These are phyloP conservation scores for Hirtodrosophila cameraria DNA, from an alignment of 2,888 invertebrate genomes.

Conservation along the genomic window DNA sequence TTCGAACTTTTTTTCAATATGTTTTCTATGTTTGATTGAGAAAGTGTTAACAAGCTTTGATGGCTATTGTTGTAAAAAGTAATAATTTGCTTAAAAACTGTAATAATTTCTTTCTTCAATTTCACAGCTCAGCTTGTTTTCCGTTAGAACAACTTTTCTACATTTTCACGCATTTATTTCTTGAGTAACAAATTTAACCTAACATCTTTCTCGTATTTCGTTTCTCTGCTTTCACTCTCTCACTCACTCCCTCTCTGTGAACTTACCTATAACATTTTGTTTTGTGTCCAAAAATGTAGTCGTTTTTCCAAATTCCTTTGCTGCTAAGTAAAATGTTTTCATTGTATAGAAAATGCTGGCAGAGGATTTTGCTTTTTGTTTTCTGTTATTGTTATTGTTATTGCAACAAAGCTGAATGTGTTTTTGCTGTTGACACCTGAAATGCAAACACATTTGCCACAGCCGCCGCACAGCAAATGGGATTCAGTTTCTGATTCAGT, in stretches of 20 bases:
- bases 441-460: constrained; percentile 75
- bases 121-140: constrained; percentile 7
- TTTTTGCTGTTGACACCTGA: constrained; percentile 77
- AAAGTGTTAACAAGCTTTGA: too few relatives aligned
- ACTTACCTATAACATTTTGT: constrained; percentile 27
- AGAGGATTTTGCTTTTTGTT: constrained; percentile 46
- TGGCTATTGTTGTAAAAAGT: neutral
- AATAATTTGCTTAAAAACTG: neutral
- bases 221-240: too few relatives aligned
- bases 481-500: constrained; percentile 51
- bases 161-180: constrained; percentile 26
- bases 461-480: constrained; percentile 65
- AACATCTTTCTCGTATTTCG: neutral
- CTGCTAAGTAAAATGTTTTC: constrained; percentile 71
- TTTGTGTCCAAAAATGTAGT: constrained; percentile 51
- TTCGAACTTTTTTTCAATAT: too few relatives aligned
- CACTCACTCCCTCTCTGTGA: too few relatives aligned
- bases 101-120: neutral
- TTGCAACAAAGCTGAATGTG: constrained; percentile 75
- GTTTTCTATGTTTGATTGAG: too few relatives aligned
- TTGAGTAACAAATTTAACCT: constrained; percentile 11
- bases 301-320: constrained; percentile 36
- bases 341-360: constrained; percentile 70
- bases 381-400: constrained; percentile 62
- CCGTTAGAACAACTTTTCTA: constrained; percentile 6